Conservation (phyloP, 2,797 vertebrate genomes). For the Malurus splendens region DNA sequence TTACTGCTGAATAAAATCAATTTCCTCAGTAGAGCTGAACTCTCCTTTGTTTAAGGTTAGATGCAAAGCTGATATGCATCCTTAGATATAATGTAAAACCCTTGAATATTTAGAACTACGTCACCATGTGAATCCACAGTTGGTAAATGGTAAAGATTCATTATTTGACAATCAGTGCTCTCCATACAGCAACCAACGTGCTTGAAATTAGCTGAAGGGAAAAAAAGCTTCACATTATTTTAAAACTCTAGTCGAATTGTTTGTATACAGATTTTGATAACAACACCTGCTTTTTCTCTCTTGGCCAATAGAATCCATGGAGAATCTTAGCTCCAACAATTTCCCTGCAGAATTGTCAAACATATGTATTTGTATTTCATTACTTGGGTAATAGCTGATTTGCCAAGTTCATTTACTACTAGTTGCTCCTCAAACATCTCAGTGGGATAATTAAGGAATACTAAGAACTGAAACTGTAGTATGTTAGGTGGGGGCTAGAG, state of each 20-base stretch:
- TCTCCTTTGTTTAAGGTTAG: constrained; percentile 76
- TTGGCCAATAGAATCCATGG: constrained; percentile 69
- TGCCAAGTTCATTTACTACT: constrained; percentile 80
- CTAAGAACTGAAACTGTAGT: constrained; percentile 76
- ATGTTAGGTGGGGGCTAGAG: constrained; percentile 68
- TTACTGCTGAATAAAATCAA: constrained; percentile 77
- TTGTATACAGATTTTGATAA: constrained; percentile 72
- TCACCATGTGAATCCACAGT: constrained; percentile 54
- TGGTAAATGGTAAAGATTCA: constrained; percentile 43
- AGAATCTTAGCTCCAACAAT: constrained; percentile 70
- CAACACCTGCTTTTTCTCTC: constrained; percentile 76
- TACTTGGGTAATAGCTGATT: constrained; percentile 77
- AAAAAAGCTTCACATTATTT: constrained; percentile 65
- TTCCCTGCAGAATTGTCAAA: constrained; percentile 76
- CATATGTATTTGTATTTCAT: constrained; percentile 83
- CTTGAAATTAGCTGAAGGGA: constrained; percentile 47
- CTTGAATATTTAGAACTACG: constrained; percentile 69
- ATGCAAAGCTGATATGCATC: constrained; percentile 69
- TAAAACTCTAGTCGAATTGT: constrained; percentile 70
- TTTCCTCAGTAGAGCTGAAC: constrained; percentile 75
- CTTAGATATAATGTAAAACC: constrained; percentile 68
- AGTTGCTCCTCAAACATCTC: constrained; percentile 78
- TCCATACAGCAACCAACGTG: constrained; percentile 61
- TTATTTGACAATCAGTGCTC: constrained; percentile 66
- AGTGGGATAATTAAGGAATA: constrained; percentile 80